Evolutionary conservation across 2,888 invertebrate species (phyloP), one percentile per base, ranked within the genome.

Genomic region (Stenodema calcarata): DNA sequence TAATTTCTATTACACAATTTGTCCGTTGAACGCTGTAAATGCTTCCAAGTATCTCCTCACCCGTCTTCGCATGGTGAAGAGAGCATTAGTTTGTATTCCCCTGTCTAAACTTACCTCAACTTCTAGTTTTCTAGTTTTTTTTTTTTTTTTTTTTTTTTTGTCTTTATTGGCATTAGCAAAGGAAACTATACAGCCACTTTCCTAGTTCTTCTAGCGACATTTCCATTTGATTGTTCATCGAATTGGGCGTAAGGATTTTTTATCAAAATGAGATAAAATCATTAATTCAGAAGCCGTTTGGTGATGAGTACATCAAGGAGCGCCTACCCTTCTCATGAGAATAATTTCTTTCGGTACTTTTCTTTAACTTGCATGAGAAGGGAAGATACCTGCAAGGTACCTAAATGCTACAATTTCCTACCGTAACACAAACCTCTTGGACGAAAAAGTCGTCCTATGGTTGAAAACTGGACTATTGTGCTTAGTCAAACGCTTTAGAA

Each of bases 291-390:
- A 23, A 23, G 12, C 11, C 62, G 1, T 62, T 62, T 9, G 6
- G 6, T 62, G 47, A 1, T 12, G 12, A 47, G 47, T 47, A 47
- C 12, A 16, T 7, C 3, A 16, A 14, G 2, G 35, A 7, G 35
- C 7, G 35, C 35, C 35, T 7, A 35, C 35, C 35, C 35, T 35
- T 35, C 35, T 35, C 35, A 35, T 35, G 35, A 35, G 7, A 35
- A 35, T 35, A 4, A 35, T 35, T 4, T 35, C 7, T 35, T 7
- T 7, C 35, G 4, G 7, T 2, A 7, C 44, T 44, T 78, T 78
- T 44, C 44, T 78, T 44, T 54, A 27, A 73, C 35, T 16, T 80
- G 80, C 80, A 80, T 80, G 80, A 80, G 80, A 80, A 54, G 50
- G 35, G 80, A 80, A 80, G 14, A 9, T 62, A 23, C 18, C n/a